These are phyloP conservation scores for Muricea muricata DNA, from an alignment of 92 coral and sea anemone species.

Conservation along the genomic window DNA sequence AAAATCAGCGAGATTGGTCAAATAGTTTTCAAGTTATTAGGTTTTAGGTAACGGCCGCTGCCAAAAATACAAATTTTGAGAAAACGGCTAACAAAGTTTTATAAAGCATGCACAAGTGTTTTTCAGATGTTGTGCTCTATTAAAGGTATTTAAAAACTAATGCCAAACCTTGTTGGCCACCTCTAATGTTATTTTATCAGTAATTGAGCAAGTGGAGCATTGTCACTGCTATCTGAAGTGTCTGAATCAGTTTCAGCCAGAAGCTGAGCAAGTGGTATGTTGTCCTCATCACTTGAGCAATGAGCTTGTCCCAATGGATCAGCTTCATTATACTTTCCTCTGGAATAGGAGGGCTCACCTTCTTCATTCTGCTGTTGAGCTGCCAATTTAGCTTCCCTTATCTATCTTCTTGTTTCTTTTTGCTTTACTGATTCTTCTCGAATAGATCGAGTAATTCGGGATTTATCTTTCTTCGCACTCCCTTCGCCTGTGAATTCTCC, in stretches of 20 bases:
- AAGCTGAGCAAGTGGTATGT: constrained; percentile 41
- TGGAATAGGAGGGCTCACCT: constrained; percentile 27
- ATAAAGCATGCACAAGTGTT: background rate
- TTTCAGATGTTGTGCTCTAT: background rate
- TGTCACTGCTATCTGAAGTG: constrained; percentile 1
- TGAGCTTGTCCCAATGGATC: constrained; percentile 17
- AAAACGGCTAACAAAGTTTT: background rate
- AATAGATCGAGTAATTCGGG: constrained; percentile 1
- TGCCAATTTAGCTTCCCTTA: constrained; percentile 15
- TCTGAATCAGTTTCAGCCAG: constrained; percentile 22
- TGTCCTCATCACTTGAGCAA: constrained; percentile 36
- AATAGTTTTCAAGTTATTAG: constrained; percentile 19
- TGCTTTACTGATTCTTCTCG: background rate
- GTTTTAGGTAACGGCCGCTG: background rate
- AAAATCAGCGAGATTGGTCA: constrained; percentile 20
- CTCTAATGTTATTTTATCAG: background rate
- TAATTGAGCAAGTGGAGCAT: constrained; percentile 14
- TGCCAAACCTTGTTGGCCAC: background rate
- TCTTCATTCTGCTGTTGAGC: constrained; percentile 17
- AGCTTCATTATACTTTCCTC: constrained; percentile 21
- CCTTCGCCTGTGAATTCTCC: constrained; percentile 17
- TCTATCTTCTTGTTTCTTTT: constrained; percentile 17
- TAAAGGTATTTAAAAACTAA: constrained; percentile 5
- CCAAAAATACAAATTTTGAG: background rate
- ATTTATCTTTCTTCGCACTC: constrained; percentile 30